These are phyloP conservation scores for Biston stratarius DNA, from an alignment of 2,888 invertebrate genomes.

Conservation along the genomic window DNA sequence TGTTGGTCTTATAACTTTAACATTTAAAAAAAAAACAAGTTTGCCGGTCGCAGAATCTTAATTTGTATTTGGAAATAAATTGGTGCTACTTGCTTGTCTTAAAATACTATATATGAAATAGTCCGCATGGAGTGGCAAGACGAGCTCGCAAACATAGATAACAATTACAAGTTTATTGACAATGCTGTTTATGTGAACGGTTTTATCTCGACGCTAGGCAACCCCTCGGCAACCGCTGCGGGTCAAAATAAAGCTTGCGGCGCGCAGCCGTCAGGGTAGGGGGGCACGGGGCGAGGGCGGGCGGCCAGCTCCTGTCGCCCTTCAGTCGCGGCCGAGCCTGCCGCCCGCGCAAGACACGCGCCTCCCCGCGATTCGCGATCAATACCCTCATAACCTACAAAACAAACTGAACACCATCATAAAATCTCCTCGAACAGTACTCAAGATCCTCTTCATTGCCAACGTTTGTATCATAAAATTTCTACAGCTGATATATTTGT, in stretches of 20 bases:
- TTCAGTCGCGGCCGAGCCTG: constrained; percentile 82
- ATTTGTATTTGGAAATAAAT: neutral
- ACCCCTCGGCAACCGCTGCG: constrained; percentile 64
- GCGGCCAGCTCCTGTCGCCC: constrained; percentile 54
- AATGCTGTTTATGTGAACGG: constrained; percentile 61
- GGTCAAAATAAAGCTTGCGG: constrained; percentile 65
- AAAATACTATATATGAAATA: neutral
- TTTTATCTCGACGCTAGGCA: constrained; percentile 54
- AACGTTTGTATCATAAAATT: constrained; percentile 51
- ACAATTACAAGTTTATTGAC: constrained; percentile 55
- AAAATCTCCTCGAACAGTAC: constrained; percentile 8
- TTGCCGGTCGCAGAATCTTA: neutral
- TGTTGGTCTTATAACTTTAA: neutral
- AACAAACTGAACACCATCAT: constrained; percentile 49
- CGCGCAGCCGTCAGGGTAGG: constrained; percentile 69
- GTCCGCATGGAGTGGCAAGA: constrained; percentile 1
- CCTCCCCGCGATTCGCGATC: constrained; percentile 66
- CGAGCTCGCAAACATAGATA: constrained; percentile 16
- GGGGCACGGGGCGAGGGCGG: constrained; percentile 47
- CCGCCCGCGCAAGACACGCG: constrained; percentile 78
- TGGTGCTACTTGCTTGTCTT: neutral
- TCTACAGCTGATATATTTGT: constrained; percentile 57
- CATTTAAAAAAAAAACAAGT: neutral
- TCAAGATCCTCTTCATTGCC: constrained; percentile 3
- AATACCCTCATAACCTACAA: constrained; percentile 63